A percentile compares a stretch with the other conserved stretches of the same genome.
Conservation (phyloP, 2,113 vertebrate species). For the Chionomys nivalis region DNA sequence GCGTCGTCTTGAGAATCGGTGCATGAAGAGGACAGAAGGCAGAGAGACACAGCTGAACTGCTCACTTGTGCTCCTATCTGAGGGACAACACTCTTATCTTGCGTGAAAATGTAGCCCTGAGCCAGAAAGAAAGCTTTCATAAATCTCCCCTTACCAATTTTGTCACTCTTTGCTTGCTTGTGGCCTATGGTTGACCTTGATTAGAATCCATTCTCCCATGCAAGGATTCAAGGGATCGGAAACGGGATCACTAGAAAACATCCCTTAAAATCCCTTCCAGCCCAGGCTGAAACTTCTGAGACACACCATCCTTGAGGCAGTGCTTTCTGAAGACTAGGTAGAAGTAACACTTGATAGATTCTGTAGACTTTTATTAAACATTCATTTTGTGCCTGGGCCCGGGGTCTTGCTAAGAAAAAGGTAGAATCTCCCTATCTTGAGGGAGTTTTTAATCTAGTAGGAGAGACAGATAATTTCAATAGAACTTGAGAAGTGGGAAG, state of each 20-base stretch:
- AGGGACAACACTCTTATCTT: slow-evolving; percentile 81
- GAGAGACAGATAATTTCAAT: not conserved
- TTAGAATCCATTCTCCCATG: slow-evolving; percentile 76
- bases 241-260: slow-evolving; percentile 76
- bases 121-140: slow-evolving; percentile 78
- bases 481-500: not conserved
- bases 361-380: not conserved
- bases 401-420: not conserved
- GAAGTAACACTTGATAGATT: not conserved
- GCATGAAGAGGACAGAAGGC: slow-evolving; percentile 84
- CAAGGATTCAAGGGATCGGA: slow-evolving; percentile 76
- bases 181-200: slow-evolving; percentile 80
- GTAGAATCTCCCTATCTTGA: no score
- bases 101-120: slow-evolving; percentile 82
- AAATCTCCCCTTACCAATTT: slow-evolving; percentile 77
- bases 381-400: not conserved
- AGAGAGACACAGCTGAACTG: slow-evolving; percentile 74
- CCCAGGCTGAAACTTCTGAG: slow-evolving; percentile 68
- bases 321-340: slow-evolving; percentile 70
- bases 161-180: slow-evolving; percentile 75
- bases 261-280: slow-evolving; percentile 71
- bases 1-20: slow-evolving; percentile 82
- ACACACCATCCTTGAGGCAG: slow-evolving; percentile 74
- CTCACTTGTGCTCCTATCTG: slow-evolving; percentile 76
- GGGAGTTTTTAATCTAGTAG: not conserved